Evolutionary conservation across 2,797 vertebrate species (phyloP), one percentile per base, ranked within the genome.

Genomic region (Schizopygopsis pylzovi): DNA sequence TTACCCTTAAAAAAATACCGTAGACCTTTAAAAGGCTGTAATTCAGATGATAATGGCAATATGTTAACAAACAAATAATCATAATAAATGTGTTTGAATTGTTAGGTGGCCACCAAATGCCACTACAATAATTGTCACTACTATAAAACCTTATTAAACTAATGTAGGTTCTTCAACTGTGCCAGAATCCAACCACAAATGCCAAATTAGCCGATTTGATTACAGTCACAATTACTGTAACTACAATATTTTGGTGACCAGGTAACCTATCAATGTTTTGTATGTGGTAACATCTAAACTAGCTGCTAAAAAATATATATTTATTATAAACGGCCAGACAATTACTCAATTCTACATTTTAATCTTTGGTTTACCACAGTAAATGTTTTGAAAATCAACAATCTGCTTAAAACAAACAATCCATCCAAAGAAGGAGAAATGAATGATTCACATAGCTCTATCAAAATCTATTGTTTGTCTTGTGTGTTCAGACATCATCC

Each of bases 401-500:
- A 43, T 78, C 12, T 41, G 52, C 25, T 25, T 79, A 28, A 67
- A 59, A n/a, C 16, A 65, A 80, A 80, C n/a, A 47, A 47, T 80
- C 7, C 25, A 80, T 65, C 3, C 59, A 47, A 59, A 47, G 43
- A 37, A 65, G 41, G 43, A 65, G 3, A 65, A 80, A 49, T 47
- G 10, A 80, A 47, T 65, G 43, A 47, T 43, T 65, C 77, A 28
- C 41, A 65, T 7, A 59, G 41, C n/a, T 28, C 39, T 43, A 28
- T 79, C 13, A 65, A 33, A 65, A 79, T 20, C 54, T 22, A 16
- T 79, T 61, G 22, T 43, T 61, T 18, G 39, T 22, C 18, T 4
- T 54, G 28, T 76, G 47, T 76, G 39, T 76, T 79, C 77, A 61
- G 76, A 79, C n/a, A 79, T 61, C 13, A 79, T 61, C 22, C 77